Evolutionary conservation across 2,888 invertebrate genomes (phyloP).

Genomic region (Acleris sparsana): DNA sequence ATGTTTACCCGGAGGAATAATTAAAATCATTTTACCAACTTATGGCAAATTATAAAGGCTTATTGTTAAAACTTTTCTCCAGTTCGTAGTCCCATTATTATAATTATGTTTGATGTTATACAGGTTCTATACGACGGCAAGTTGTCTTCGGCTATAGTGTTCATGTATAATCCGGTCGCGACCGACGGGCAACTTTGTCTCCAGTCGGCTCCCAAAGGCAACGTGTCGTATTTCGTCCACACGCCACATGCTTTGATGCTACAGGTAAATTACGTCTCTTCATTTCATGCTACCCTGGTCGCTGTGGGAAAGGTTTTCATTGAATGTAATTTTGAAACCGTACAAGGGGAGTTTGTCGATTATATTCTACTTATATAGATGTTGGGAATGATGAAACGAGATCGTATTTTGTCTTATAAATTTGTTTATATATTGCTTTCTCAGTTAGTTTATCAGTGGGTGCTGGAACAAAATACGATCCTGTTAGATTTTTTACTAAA

Average conservation of each 20-base stretch:
- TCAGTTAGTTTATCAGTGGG: too few relatives aligned
- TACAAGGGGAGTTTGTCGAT: too few relatives aligned
- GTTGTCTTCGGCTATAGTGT: slow-evolving; percentile 97
- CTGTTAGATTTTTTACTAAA: too few relatives aligned
- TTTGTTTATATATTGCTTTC: too few relatives aligned
- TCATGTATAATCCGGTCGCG: slow-evolving; percentile 99
- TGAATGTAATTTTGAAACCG: too few relatives aligned
- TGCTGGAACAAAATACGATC: too few relatives aligned
- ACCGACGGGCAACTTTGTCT: slow-evolving; percentile 99
- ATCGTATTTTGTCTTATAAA: too few relatives aligned
- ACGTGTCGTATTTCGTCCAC: slow-evolving; percentile 98
- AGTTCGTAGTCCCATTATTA: background rate
- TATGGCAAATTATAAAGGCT: slow-evolving; percentile 16
- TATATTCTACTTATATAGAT: too few relatives aligned
- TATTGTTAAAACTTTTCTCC: slow-evolving; percentile 8
- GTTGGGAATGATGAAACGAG: too few relatives aligned
- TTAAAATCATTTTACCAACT: slow-evolving; percentile 27
- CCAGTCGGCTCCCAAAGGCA: slow-evolving; percentile 99
- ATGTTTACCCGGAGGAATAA: slow-evolving; percentile 27
- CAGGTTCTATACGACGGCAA: slow-evolving; percentile 99
- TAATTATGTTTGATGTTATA: slow-evolving; percentile 7
- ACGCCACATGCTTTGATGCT: slow-evolving; percentile 99
- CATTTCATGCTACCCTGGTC: slow-evolving; percentile 48
- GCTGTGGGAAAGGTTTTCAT: slow-evolving; percentile 26
- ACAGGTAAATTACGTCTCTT: slow-evolving; percentile 85